phyloP scores from a whole-genome alignment of 2,888 invertebrate species.

The Parnassius apollo region DNA sequence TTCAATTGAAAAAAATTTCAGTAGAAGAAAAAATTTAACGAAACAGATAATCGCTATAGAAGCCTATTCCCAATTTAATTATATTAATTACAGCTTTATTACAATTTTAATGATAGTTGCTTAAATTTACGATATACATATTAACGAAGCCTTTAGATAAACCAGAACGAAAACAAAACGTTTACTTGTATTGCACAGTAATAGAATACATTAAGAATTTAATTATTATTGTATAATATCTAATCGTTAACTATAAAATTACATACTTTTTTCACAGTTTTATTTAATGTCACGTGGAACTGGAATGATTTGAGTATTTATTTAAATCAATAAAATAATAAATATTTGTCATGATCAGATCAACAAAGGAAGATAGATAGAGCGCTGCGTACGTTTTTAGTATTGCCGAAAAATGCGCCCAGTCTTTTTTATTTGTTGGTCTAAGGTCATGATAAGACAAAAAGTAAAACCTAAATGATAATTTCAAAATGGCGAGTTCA shows the following conservation, averaged over 20 bases:
- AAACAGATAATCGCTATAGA: conserved; percentile 65
- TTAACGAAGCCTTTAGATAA: conserved; percentile 57
- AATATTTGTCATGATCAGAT: conserved; percentile 32
- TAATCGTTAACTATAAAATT: conserved; percentile 55
- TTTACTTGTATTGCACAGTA: conserved; percentile 75
- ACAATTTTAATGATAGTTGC: conserved; percentile 66
- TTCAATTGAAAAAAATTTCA: conserved; percentile 47
- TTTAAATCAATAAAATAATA: conserved; percentile 16
- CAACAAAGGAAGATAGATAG: background rate
- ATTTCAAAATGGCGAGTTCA: conserved; percentile 13
- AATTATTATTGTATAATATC: conserved; percentile 51
- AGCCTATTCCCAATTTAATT: conserved; percentile 65
- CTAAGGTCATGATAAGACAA: background rate
- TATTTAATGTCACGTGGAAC: conserved; percentile 29
- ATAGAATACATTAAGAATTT: conserved; percentile 64
- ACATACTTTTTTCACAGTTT: conserved; percentile 32
- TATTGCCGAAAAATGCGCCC: background rate
- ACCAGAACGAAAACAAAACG: conserved; percentile 50
- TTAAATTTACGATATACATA: conserved; percentile 54
- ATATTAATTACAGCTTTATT: conserved; percentile 72
- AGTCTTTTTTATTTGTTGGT: no score
- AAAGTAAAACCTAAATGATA: conserved; percentile 8
- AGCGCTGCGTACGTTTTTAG: no score
- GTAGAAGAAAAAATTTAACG: conserved; percentile 58
- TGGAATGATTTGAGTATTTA: conserved; percentile 39